These are phyloP conservation scores for Scleropages formosus DNA, from an alignment of 2,797 vertebrate species.

Conservation along the genomic window DNA sequence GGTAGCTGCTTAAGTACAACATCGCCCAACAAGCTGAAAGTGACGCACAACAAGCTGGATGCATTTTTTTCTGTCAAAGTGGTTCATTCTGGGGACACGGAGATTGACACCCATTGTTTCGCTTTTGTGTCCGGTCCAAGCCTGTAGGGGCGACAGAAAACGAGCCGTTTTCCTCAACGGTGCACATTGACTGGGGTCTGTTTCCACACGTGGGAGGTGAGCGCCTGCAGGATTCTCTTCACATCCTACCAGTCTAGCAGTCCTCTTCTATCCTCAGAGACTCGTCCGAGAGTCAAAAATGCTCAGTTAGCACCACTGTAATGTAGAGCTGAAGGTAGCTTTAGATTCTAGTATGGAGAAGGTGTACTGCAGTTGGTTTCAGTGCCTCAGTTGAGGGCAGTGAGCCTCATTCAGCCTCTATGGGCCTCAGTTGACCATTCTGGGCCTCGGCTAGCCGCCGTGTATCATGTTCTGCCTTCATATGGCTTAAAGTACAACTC, in stretches of 20 bases:
- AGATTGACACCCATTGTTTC: background rate
- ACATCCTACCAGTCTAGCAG: background rate
- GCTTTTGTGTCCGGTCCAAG: background rate
- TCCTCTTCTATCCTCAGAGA: too few species aligned
- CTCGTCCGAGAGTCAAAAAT: too few species aligned
- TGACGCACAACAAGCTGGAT: background rate
- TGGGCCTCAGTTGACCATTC: too few species aligned
- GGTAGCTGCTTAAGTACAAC: background rate
- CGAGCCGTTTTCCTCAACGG: background rate
- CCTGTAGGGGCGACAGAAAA: background rate
- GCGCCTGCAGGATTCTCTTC: background rate
- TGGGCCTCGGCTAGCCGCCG: too few species aligned
- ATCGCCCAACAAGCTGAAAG: background rate
- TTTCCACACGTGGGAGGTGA: background rate
- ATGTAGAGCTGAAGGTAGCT: too few species aligned
- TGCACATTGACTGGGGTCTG: background rate
- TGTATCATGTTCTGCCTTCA: too few species aligned
- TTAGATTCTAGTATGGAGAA: too few species aligned
- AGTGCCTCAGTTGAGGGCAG: too few species aligned
- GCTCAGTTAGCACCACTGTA: too few species aligned
- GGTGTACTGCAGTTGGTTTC: too few species aligned
- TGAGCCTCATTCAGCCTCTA: too few species aligned
- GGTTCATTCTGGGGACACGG: background rate
- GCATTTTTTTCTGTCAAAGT: background rate
- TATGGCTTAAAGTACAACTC: too few species aligned